Conservation (phyloP, 2,888 invertebrate genomes). For the Pristionchus mayeri region DNA sequence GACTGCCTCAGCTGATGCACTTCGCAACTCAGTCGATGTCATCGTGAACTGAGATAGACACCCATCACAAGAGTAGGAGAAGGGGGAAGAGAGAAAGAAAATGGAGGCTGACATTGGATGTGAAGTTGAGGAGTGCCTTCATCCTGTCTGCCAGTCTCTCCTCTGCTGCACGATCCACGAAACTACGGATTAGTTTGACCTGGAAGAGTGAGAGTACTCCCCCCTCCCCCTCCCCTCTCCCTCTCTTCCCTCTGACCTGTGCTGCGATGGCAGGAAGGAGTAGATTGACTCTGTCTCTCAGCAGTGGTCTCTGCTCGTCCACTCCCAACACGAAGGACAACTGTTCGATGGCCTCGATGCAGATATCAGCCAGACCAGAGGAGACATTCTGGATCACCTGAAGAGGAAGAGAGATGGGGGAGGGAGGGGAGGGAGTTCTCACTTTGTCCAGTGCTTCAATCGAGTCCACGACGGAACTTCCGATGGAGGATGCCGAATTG, state of each 20-base stretch:
- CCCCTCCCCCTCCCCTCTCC: neutral
- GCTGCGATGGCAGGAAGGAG: slow-evolving; percentile 51
- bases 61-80: neutral
- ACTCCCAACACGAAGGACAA: slow-evolving; percentile 50
- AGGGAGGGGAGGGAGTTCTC: too few species aligned
- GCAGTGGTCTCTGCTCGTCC: slow-evolving; percentile 52
- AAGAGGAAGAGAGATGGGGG: too few species aligned
- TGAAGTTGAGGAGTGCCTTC: slow-evolving; percentile 36
- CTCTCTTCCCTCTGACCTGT: slow-evolving; percentile 45
- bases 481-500: slow-evolving; percentile 39
- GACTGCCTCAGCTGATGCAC: slow-evolving; percentile 18
- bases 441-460: slow-evolving; percentile 47
- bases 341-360: slow-evolving; percentile 57
- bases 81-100: neutral
- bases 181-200: slow-evolving; percentile 24
- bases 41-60: neutral
- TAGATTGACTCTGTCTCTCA: slow-evolving; percentile 52
- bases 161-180: neutral
- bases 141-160: slow-evolving; percentile 39
- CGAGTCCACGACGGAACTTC: slow-evolving; percentile 41
- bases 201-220: neutral
- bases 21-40: neutral
- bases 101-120: neutral
- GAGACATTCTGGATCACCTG: slow-evolving; percentile 68
- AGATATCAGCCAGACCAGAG: slow-evolving; percentile 57